Evolutionary conservation across 2,113 vertebrate species (phyloP), one percentile per base, ranked within the genome.

Genomic region (Microcebus griseorufus): DNA sequence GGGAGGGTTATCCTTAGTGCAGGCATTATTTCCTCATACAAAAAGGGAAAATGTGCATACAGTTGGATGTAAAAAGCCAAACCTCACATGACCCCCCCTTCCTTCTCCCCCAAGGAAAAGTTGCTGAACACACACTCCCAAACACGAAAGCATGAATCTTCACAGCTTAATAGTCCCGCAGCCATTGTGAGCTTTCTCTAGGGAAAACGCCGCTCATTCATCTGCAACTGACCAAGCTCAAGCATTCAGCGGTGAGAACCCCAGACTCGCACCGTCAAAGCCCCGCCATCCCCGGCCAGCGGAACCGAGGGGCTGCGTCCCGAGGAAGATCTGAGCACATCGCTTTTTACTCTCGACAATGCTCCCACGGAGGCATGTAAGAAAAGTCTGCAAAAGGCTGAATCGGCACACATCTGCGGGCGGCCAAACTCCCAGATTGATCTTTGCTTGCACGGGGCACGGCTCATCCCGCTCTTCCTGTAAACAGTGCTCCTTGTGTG

Each of bases 201-300:
- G 7, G 95, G 94, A 98, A 98, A 98, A 98, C 20, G 37, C 3
- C 0, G 55, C 14, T 83, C 82, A n/a, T 98, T 98, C 93, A 96
- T 95, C 84, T 82, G 94, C 86, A 34, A 6, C 81, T 73, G 32
- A 58, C 85, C 96, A 95, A 82, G 90, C 73, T 95, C 97, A 96
- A 25, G 67, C 62, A 64, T 51, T 88, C 17, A 80, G 45, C 82
- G 95, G 93, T 70, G 97, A 90, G 95, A 96, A 97, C 83, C 81
- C n/a, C 51, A 94, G 94, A 27, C 0, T 29, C 34, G 34, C 16
- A 78, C 0, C 12, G 45, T 64, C 83, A 62, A 67, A 62, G 80
- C 89, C 79, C 78, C 48, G 86, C 9, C 25, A 39, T 62, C 5
- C 1, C 80, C 64, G 88, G 42, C 62, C 96, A 48, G 37, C 0